Percentiles rank a stretch among this genome's conserved stretches.
These are phyloP conservation scores for Octopus bimaculoides DNA, from an alignment of 1,140 invertebrate species.

Conservation along the genomic window DNA sequence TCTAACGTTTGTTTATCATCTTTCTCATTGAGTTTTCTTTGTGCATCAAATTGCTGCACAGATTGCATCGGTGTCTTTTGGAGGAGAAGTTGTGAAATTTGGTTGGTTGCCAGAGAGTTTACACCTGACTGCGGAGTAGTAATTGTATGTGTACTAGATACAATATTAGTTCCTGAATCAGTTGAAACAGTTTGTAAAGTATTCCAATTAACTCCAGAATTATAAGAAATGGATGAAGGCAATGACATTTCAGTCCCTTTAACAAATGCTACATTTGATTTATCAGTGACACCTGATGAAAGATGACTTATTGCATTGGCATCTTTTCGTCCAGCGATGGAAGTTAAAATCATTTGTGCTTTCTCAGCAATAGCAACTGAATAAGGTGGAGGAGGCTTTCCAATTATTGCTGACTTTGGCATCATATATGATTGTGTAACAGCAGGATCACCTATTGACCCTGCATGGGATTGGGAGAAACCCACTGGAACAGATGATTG, in stretches of 20 bases:
- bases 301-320: not conserved
- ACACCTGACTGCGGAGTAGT: not conserved
- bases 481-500: not conserved
- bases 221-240: not conserved
- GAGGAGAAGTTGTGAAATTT: not conserved
- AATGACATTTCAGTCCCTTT: not conserved
- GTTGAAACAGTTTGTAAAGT: not conserved
- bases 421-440: constrained; percentile 4
- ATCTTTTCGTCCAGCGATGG: not conserved
- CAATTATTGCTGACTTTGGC: not conserved
- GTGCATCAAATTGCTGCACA: not conserved
- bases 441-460: not conserved
- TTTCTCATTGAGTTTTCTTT: not conserved
- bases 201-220: not conserved
- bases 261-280: not conserved
- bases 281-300: not conserved
- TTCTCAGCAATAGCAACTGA: constrained; percentile 11
- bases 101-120: not conserved
- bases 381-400: not conserved
- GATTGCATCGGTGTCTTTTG: not conserved
- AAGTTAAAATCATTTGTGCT: not conserved
- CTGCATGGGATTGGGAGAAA: not conserved
- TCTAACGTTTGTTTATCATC: constrained; percentile 6
- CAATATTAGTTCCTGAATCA: not conserved
- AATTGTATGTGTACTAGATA: not conserved